These are phyloP conservation scores for Anneissia japonica DNA, from an alignment of 35 echinoderm and acorn worm species.

Conservation along the genomic window DNA sequence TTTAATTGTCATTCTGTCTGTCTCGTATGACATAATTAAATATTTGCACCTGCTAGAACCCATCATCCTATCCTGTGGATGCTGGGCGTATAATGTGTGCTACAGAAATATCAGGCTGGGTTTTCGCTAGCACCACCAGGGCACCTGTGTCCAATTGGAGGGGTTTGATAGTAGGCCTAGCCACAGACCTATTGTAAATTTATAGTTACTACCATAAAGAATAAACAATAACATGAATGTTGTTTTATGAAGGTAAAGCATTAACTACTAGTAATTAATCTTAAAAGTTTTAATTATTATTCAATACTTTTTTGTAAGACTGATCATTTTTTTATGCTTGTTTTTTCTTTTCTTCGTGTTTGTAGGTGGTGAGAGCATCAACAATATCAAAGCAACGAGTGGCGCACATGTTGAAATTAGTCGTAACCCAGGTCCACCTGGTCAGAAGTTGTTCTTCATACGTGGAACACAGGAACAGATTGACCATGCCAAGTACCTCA, in stretches of 20 bases:
- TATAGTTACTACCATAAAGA: too few relatives aligned
- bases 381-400: slow-evolving; percentile 32
- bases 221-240: too few relatives aligned
- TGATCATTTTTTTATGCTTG: too few relatives aligned
- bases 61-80: slow-evolving; percentile 28
- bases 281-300: too few relatives aligned
- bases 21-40: too few relatives aligned
- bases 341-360: neutral
- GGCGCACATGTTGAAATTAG: slow-evolving; percentile 69
- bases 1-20: too few relatives aligned
- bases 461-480: slow-evolving; percentile 40
- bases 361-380: slow-evolving; percentile 61
- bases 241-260: too few relatives aligned
- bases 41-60: slow-evolving; percentile 50
- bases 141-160: neutral
- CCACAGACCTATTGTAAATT: too few relatives aligned
- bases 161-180: slow-evolving; percentile 45
- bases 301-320: too few relatives aligned
- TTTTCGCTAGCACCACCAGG: slow-evolving; percentile 40
- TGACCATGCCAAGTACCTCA: slow-evolving; percentile 41
- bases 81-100: slow-evolving; percentile 55
- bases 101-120: slow-evolving; percentile 9
- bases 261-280: too few relatives aligned
- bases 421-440: slow-evolving; percentile 27
- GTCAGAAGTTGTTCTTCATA: slow-evolving; percentile 59